Conservation (phyloP, 2,113 vertebrate species). For the Rynchops niger region DNA sequence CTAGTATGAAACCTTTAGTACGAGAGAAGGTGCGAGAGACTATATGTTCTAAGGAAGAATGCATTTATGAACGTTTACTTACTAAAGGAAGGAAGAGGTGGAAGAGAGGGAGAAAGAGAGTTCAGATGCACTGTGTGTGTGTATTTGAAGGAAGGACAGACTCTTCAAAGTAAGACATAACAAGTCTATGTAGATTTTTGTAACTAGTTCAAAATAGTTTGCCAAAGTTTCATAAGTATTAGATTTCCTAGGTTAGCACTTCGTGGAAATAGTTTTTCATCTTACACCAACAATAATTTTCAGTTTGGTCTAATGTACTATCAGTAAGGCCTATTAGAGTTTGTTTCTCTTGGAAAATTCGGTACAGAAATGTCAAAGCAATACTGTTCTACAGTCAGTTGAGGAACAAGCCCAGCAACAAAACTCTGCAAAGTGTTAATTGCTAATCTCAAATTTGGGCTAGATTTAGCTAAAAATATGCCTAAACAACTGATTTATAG, state of each 20-base stretch:
- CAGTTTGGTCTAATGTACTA: not conserved
- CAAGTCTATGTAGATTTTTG: not conserved
- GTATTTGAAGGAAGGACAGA: not conserved
- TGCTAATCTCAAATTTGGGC: not conserved
- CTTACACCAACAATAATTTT: not conserved
- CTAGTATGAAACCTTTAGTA: not conserved
- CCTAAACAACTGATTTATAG: not conserved
- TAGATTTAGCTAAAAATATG: not conserved
- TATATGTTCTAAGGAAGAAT: not conserved
- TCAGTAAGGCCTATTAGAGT: not conserved
- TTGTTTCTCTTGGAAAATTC: not conserved
- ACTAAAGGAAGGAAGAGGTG: not conserved
- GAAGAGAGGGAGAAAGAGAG: not conserved
- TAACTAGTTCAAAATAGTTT: not conserved
- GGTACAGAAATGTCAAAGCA: not conserved
- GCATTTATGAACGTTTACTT: not conserved
- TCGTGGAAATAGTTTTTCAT: not conserved
- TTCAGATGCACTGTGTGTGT: not conserved
- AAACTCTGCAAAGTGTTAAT: not conserved
- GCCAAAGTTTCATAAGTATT: not conserved
- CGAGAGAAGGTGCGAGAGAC: not conserved
- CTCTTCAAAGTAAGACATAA: not conserved
- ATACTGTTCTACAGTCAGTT: not conserved
- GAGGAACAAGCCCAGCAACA: not conserved
- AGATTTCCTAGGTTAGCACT: not conserved